Evolutionary conservation across 2,797 vertebrate genomes (phyloP).

Genomic region (Sebastes alutus): DNA sequence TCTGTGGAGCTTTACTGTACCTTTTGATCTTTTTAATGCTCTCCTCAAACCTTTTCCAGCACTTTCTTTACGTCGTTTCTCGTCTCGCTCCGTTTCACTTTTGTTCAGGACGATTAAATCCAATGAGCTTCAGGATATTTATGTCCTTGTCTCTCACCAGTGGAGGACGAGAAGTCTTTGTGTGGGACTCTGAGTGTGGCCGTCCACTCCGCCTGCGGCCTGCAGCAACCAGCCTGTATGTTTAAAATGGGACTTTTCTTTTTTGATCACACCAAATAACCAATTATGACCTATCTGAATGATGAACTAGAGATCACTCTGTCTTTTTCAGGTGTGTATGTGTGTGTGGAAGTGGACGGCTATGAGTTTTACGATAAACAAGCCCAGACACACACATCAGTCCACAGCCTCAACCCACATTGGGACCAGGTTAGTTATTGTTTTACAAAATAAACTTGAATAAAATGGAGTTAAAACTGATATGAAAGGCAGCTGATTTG

Average conservation of each 20-base stretch:
- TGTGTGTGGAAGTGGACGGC: slow-evolving; percentile 82
- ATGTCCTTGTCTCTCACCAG: slow-evolving; percentile 45
- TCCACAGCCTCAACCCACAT: slow-evolving; percentile 69
- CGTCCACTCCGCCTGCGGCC: slow-evolving; percentile 76
- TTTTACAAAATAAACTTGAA: neutral
- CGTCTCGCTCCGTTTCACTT: neutral
- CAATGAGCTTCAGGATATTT: neutral
- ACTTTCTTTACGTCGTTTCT: neutral
- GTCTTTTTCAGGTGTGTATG: slow-evolving; percentile 72
- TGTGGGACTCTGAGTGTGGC: slow-evolving; percentile 80
- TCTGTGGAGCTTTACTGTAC: neutral
- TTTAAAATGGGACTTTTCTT: neutral
- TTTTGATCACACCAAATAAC: neutral
- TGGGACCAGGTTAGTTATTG: slow-evolving; percentile 81
- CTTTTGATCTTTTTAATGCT: neutral
- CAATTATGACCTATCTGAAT: neutral
- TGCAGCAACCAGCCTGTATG: slow-evolving; percentile 76
- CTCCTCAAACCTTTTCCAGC: neutral
- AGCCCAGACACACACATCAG: slow-evolving; percentile 78
- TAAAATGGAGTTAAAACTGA: neutral
- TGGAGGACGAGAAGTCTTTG: slow-evolving; percentile 28
- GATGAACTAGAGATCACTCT: neutral
- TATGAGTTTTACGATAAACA: slow-evolving; percentile 77
- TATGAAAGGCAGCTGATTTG: neutral
- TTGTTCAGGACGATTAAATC: neutral